Evolutionary conservation across 2,113 vertebrate species (phyloP).

Genomic region (Eidolon helvum): DNA sequence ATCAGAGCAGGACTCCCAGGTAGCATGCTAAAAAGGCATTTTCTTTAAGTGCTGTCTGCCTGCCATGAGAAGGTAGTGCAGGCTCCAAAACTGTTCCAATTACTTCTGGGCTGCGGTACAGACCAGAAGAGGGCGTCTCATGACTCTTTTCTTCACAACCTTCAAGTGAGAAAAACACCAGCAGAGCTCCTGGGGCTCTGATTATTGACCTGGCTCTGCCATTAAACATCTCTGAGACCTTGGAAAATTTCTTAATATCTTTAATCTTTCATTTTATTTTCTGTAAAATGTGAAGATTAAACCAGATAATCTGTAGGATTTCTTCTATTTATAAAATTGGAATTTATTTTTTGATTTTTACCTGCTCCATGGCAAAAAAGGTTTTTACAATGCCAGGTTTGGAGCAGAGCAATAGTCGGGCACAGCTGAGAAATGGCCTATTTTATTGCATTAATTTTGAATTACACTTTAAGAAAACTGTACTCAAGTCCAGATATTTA

Average conservation of each 20-base stretch:
- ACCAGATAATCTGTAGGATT: not conserved
- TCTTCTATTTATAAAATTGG: not conserved
- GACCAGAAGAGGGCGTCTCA: not conserved
- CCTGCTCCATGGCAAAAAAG: not conserved
- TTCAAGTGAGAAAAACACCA: not conserved
- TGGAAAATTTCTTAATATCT: not conserved
- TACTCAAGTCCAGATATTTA: not conserved
- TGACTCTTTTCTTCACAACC: not conserved
- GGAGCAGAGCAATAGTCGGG: not conserved
- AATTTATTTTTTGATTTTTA: not conserved
- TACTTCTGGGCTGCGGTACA: not conserved
- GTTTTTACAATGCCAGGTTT: not conserved
- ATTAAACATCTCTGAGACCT: not conserved
- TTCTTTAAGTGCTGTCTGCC: not conserved
- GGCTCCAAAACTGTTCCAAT: not conserved
- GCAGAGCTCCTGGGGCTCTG: not conserved
- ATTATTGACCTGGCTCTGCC: not conserved
- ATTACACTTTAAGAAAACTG: not conserved
- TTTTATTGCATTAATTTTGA: not conserved
- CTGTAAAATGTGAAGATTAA: not conserved
- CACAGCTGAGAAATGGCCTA: not conserved
- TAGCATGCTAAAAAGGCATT: no score
- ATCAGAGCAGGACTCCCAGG: no score
- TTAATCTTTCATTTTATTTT: conserved; percentile 2
- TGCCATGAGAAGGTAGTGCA: not conserved